Conservation (phyloP, 2,797 vertebrate genomes). For the Coregonus sp. region DNA sequence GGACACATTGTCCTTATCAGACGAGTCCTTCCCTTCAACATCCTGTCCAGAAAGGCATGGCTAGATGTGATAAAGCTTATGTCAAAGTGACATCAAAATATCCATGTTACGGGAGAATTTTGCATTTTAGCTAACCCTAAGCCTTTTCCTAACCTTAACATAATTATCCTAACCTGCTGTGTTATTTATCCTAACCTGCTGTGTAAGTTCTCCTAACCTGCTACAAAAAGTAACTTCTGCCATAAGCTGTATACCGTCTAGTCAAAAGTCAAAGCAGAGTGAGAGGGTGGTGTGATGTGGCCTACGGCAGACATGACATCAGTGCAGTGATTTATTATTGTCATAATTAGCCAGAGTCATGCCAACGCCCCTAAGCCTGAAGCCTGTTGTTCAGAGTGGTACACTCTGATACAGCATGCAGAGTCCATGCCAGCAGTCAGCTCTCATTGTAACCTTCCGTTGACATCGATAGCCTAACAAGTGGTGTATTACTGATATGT, state of each 20-base stretch:
- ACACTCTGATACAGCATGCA: conserved; percentile 36
- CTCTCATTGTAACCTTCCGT: neutral
- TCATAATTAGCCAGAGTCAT: conserved; percentile 48
- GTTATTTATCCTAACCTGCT: too few species aligned
- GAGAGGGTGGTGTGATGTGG: neutral
- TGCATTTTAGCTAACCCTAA: too few species aligned
- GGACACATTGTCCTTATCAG: conserved; percentile 56
- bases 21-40: conserved; percentile 49
- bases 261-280: neutral
- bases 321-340: conserved; percentile 50
- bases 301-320: conserved; percentile 62
- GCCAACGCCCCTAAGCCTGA: conserved; percentile 49
- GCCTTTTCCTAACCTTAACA: too few species aligned
- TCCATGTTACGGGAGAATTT: too few species aligned
- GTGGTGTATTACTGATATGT: too few species aligned
- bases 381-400: conserved; percentile 39
- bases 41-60: conserved; percentile 36
- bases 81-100: too few species aligned
- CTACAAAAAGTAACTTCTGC: too few species aligned
- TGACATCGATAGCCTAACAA: too few species aligned
- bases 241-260: too few species aligned
- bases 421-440: neutral
- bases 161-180: too few species aligned
- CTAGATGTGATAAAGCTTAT: neutral
- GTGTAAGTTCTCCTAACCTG: too few species aligned